Base-by-base conservation (phyloP, 1,140 invertebrate species). In the Gonatopus flavifemur region DNA sequence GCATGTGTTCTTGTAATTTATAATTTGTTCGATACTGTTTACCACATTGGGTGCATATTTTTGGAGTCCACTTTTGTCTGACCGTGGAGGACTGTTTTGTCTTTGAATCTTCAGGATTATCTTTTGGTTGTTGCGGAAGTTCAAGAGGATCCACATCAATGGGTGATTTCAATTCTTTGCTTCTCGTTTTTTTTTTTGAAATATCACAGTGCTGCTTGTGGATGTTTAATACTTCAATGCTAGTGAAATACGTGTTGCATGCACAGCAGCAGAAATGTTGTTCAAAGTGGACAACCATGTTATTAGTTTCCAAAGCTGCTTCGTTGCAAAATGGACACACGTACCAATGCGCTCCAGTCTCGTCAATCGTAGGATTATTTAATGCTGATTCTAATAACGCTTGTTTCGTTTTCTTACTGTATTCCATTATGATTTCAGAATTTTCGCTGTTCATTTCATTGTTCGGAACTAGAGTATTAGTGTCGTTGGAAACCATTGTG, bases 1-100 rank as follows among this genome's bases (percentile, higher is more conserved):
- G 69, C 73, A 85, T 84, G 66, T 96, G 93, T 42, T 88, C 87
- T 52, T 84, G 84, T n/a, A 89, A 65, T 63, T 89, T 84, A 44
- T 84, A 84, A 68, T 84, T 84, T 1, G 82, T 82, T 36, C 79
- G 74, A 60, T 83, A 84, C 10, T 78, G 71, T 61, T 85, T 84
- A 0, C 82, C 82, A 52, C 83, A 85, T 7, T 80, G 77, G 8
- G 67, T 64, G 52, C 83, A 84, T 18, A 80, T 59, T 64, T 83
- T 83, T 2, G 78, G 78, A 0, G 74, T 72, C 74, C 76, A 80
- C 35, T 77, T 77, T 44, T 68, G 69, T 16, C 69, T 59, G 2
- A 67, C 62, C 22, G 49, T 60, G 13, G 59, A 20, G 6, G 61
- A 54, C 32, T 63, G 62, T 40, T 66, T 64, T 9, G 32, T 49